A percentile compares a stretch with the other conserved stretches of the same genome.
Evolutionary conservation across 30 jellyfish, hydroid and myxozoan species (phyloP).

Genomic region (Cassiopea xamachana): DNA sequence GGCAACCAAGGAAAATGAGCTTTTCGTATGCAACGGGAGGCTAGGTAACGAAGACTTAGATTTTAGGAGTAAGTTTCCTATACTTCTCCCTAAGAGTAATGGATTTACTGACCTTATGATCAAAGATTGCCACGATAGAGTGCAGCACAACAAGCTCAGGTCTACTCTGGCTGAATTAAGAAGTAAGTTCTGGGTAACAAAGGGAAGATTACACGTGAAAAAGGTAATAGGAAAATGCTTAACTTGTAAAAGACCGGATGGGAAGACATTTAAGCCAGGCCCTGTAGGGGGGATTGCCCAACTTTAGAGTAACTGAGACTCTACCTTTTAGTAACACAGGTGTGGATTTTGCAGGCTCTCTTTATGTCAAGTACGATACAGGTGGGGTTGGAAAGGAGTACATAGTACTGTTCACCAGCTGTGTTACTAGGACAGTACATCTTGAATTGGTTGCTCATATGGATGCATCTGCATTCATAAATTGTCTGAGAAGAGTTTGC

Average conservation of each 20-base stretch:
- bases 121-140: conserved; percentile 70
- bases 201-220: conserved; percentile 73
- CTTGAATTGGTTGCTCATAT: conserved; percentile 51
- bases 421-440: conserved; percentile 56
- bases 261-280: conserved; percentile 38
- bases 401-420: conserved; percentile 47
- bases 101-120: conserved; percentile 45
- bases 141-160: conserved; percentile 54
- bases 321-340: conserved; percentile 59
- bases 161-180: conserved; percentile 73
- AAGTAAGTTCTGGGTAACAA: conserved; percentile 64
- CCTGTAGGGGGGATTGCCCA: conserved; percentile 55
- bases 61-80: conserved; percentile 60
- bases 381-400: conserved; percentile 52
- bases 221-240: conserved; percentile 56
- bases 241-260: conserved; percentile 43
- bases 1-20: conserved; percentile 25
- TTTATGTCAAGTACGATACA: conserved; percentile 48
- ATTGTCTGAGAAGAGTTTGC: conserved; percentile 63
- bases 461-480: conserved; percentile 43
- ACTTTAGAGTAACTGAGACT: conserved; percentile 52
- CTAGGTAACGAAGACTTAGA: conserved; percentile 64
- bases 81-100: conserved; percentile 54
- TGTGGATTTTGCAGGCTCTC: conserved; percentile 72
- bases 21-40: conserved; percentile 59